Base-by-base conservation (phyloP, 2,113 vertebrate species). In the Carassius gibelio region DNA sequence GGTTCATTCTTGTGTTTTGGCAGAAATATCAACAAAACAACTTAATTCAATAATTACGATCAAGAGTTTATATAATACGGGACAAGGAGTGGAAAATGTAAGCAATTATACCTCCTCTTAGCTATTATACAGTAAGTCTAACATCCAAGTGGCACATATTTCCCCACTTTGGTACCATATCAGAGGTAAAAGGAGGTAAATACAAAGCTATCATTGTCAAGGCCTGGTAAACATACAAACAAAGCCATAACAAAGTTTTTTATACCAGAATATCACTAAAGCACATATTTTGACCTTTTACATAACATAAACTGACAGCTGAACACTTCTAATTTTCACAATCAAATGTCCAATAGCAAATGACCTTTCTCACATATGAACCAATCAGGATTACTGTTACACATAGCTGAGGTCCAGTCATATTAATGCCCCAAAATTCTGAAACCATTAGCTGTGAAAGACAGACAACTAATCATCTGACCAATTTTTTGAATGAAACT, bases 161-260 rank as follows among this genome's bases (percentile, higher is more conserved):
- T 85, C 88, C 85, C 10, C 50, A 21, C 52, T 84, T 74, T 84
- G 87, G 92, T 94, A 93, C 93, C 93, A 89, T 93, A 50, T 82
- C 66, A 23, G 30, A n/a, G 21, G 21, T 82, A 57, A 71, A 82
- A 23, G 10, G 0, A 82, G 64, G 50, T 13, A 57, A 72, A 72
- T n/a, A 82, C 19, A 72, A 72, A 55, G 42, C 62, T 17, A 45
- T 80, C 21, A n/a, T 17, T 45, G 36, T 45, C 52, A 85, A 85
- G 89, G 57, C 68, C 87, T 87, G 84, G 82, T 82, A 84, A 81
- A 87, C 62, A 88, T 66, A 88, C 38, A 88, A 87, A 88, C 80
- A 88, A 66, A 81, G 42, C 15, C 9, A 62, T 78, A 48, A 2
- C 42, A 81, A 23, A 42, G 23, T 81, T 50, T 42, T 42, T 23